phyloP scores from a whole-genome alignment of 2,113 vertebrate species.

The Pongo pygmaeus region DNA sequence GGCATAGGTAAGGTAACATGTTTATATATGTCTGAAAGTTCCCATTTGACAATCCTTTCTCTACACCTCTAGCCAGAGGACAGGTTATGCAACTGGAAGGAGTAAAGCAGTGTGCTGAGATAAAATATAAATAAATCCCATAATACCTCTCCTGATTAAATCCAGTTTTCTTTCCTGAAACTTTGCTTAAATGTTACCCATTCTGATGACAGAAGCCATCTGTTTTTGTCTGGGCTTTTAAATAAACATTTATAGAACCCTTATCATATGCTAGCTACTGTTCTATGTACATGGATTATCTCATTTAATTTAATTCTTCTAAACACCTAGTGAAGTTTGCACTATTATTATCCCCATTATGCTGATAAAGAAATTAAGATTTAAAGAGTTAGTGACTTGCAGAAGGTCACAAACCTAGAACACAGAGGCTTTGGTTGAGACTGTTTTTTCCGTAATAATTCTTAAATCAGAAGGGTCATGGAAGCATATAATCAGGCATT shows the following conservation, averaged over 20 bases:
- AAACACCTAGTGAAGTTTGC: neutral
- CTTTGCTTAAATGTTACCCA: neutral
- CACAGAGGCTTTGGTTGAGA: neutral
- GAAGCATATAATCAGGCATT: neutral
- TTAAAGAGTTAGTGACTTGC: neutral
- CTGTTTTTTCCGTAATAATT: neutral
- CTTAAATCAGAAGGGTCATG: neutral
- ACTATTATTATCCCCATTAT: neutral
- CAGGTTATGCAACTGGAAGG: neutral
- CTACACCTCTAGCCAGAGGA: neutral
- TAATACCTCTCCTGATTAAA: neutral
- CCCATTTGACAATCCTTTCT: neutral
- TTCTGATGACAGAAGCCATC: neutral
- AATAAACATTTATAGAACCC: neutral
- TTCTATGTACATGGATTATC: neutral
- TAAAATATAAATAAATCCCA: conserved; percentile 12
- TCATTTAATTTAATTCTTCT: neutral
- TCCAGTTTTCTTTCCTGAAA: conserved; percentile 8
- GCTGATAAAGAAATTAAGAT: neutral
- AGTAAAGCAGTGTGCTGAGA: neutral
- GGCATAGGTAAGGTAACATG: neutral
- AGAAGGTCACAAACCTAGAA: neutral
- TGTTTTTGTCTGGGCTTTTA: neutral
- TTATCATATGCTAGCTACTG: neutral
- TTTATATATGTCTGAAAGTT: conserved; percentile 29